Evolutionary conservation across 2,113 vertebrate species (phyloP), one percentile per base, ranked within the genome.

Genomic region (Notothenia rossii): DNA sequence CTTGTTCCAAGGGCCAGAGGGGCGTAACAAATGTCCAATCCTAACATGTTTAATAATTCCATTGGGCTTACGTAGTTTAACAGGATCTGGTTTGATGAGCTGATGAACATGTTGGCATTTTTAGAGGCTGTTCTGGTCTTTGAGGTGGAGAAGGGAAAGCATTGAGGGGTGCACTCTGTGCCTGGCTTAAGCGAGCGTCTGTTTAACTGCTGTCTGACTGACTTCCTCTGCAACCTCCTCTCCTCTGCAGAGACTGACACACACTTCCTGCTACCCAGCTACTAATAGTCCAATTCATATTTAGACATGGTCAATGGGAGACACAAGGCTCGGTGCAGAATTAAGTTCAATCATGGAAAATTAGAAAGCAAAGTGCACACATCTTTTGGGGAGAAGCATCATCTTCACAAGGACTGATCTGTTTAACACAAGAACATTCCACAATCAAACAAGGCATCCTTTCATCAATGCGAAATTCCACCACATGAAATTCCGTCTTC

Each of bases 151-250:
- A 60, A 20, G 20, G 65, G 54, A 46, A 60, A 51, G 48, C 25
- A 22, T 10, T 20, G 54, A 81, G 56, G 40, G 45, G 53, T 50
- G 56, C 17, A 50, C 14, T 79, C 15, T 50, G 49, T 4, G 50
- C 55, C 56, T 40, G 48, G 51, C 48, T 84, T 60, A 59, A 84
- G 25, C 65, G 29, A 4, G 36, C 54, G 55, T 77, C 55, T 53
- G 64, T 89, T 89, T 84, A 84, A 92, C 71, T 83, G 75, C 79
- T 79, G 93, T 93, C 91, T 94, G 88, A 88, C 79, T 69, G 63
- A 90, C 88, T 94, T 94, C 91, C 88, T 91, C 76, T 90, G 66
- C 66, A 59, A 53, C 67, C 63, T 58, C 63, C 54, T 45, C 51
- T 43, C 40, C 56, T 48, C 14, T 61, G 65, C 72, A 51, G 0